Base-by-base conservation (phyloP, 2,113 vertebrate genomes). In the Pteruthius melanotis region DNA sequence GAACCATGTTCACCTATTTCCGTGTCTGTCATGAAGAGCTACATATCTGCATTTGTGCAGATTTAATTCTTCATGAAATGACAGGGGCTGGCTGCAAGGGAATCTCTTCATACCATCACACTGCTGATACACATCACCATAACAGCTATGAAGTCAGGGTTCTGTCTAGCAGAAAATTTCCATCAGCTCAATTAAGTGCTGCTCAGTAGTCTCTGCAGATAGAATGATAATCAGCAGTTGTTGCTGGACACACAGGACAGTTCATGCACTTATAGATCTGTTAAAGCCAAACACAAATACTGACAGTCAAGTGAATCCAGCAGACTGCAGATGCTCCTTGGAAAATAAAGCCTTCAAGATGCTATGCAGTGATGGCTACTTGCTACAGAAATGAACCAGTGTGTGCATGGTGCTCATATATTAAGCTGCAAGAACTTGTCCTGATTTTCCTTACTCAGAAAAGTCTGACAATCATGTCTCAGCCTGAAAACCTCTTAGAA, bases 401-500 rank as follows among this genome's bases (percentile, higher is more conserved):
- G 15, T 4, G 1, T 26, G n/a, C 27, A 52, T 14, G 10, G 24
- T 31, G 37, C 56, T 81, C 27, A 9, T 10, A 28, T 31, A 52
- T 24, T 26, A 49, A 91, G 28, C 71, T 88, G 69, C 64, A 81
- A 47, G 22, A 78, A 71, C 35, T 40, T 12, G 40, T 74, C 85
- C 59, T 90, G 47, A 24, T 70, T 57, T 52, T 88, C 66, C 28
- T 69, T 31, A 65, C 82, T 80, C 33, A 28, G 69, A 68, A 11
- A 74, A 63, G 30, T 83, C 85, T 82, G 64, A 60, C 44, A 83
- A 37, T 81, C 85, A 45, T 78, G 88, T 89, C 80, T 84, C 72
- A 82, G 79, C 93, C 72, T 83, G 88, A 93, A 90, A 88, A 76
- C 10, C 60, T 61, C 77, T 60, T 74, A 75, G 56, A 92, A 93